A percentile compares a stretch with the other conserved stretches of the same genome.
These are phyloP conservation scores for Paramisgurnus dabryanus DNA, from an alignment of 2,113 vertebrate genomes.

Conservation along the genomic window DNA sequence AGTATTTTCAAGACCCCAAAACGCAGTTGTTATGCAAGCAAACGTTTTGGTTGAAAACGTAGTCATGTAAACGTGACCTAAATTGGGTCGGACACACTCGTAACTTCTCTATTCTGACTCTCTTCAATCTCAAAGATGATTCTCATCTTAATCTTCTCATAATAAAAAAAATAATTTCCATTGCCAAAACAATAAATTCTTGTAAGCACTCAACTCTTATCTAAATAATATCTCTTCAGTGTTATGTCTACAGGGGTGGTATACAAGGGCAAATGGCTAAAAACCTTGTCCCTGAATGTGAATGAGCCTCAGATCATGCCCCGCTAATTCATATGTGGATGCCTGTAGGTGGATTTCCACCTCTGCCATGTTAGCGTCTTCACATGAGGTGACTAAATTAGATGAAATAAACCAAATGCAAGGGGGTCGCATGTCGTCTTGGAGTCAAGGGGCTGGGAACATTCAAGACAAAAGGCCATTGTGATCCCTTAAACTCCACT, in stretches of 20 bases:
- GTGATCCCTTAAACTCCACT: constrained; percentile 59
- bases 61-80: background rate
- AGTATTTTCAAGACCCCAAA: too few species aligned
- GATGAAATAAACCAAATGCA: constrained; percentile 68
- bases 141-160: background rate
- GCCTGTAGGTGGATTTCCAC: constrained; percentile 57
- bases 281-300: constrained; percentile 12
- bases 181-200: constrained; percentile 30
- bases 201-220: constrained; percentile 38
- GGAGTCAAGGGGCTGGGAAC: constrained; percentile 60
- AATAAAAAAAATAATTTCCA: constrained; percentile 30
- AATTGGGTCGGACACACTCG: background rate
- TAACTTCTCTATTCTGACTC: background rate
- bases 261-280: constrained; percentile 25
- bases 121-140: background rate
- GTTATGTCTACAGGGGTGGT: constrained; percentile 23
- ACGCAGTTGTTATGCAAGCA: too few species aligned
- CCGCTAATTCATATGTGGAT: constrained; percentile 49
- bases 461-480: constrained; percentile 67
- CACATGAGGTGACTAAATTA: constrained; percentile 46
- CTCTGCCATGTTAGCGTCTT: constrained; percentile 43
- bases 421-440: constrained; percentile 70
- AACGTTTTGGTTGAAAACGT: too few species aligned
- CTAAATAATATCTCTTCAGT: constrained; percentile 24
- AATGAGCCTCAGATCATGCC: constrained; percentile 23